Percentiles rank a stretch among this genome's conserved stretches.
Conservation (phyloP, 2,888 invertebrate species). For the Torymus auratus region DNA sequence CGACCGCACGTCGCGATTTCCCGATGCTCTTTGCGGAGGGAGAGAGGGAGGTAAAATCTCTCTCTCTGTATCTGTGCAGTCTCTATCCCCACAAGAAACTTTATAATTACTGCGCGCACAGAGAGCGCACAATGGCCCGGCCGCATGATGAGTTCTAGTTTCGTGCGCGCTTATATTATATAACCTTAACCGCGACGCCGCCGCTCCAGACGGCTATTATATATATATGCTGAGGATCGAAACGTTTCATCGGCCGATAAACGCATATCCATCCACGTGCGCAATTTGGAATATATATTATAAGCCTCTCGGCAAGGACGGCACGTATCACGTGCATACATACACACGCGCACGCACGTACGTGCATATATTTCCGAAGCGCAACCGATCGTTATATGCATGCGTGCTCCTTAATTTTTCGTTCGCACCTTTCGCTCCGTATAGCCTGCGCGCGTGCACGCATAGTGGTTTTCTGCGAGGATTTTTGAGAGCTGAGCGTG, state of each 20-base stretch:
- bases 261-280: not conserved
- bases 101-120: constrained; percentile 38
- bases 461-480: too few relatives aligned
- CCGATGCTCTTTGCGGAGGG: not conserved
- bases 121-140: constrained; percentile 26
- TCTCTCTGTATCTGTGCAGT: not conserved
- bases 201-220: too few relatives aligned
- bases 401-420: not conserved
- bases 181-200: too few relatives aligned
- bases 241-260: too few relatives aligned
- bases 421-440: not conserved
- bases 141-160: constrained; percentile 48
- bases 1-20: constrained; percentile 30
- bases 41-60: not conserved
- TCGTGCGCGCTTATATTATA: constrained; percentile 1
- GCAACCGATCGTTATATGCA: not conserved
- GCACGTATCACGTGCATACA: not conserved
- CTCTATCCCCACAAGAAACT: constrained; percentile 21
- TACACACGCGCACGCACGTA: too few relatives aligned
- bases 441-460: not conserved
- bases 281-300: not conserved
- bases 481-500: too few relatives aligned
- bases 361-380: too few relatives aligned
- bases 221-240: too few relatives aligned
- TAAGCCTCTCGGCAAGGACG: not conserved